Evolutionary conservation across 2,797 vertebrate species (phyloP).

Genomic region (Coregonus ussuriensis): DNA sequence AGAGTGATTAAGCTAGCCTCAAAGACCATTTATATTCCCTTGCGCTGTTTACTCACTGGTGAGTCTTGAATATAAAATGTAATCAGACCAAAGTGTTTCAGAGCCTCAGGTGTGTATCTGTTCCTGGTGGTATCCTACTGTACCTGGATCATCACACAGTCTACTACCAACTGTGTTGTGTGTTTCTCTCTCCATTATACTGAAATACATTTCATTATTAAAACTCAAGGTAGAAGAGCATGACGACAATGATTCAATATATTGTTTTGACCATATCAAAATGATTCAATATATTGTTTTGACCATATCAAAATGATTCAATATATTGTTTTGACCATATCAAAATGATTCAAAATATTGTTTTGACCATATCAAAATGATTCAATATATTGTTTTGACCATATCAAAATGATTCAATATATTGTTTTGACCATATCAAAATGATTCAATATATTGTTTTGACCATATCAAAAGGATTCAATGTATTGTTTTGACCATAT

Average conservation of each 20-base stretch:
- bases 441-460: background rate
- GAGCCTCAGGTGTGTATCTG: background rate
- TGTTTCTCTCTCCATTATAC: background rate
- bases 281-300: no score
- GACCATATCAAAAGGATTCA: background rate
- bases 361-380: background rate
- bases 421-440: background rate
- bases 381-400: no score
- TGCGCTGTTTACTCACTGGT: slow-evolving; percentile 23
- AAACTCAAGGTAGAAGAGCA: background rate
- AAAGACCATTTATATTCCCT: slow-evolving; percentile 27
- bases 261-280: background rate
- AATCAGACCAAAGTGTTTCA: slow-evolving; percentile 14
- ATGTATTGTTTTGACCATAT: background rate
- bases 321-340: background rate
- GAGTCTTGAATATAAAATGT: slow-evolving; percentile 19
- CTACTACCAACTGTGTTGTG: background rate
- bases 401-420: background rate
- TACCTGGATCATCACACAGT: background rate
- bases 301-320: background rate
- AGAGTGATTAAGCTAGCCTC: slow-evolving; percentile 32
- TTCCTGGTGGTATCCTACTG: background rate
- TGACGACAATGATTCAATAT: no score
- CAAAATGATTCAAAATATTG: background rate
- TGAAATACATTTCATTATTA: background rate